Base-by-base conservation (phyloP, 2,113 vertebrate species). In the Carassius carassius region DNA sequence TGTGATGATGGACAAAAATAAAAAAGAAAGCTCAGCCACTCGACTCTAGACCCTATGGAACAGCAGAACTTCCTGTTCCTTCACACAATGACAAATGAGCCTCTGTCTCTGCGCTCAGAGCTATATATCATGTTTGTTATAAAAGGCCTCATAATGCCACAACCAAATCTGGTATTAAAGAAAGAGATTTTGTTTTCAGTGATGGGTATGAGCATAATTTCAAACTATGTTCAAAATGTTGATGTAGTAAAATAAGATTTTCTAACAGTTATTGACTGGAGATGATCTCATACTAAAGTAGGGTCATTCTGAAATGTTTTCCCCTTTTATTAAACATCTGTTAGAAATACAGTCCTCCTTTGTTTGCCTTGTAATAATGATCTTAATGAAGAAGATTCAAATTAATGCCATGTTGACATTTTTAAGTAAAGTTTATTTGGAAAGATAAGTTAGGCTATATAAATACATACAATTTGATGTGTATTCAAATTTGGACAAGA, bases 121-220 rank as follows among this genome's bases (percentile, higher is more conserved):
- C 47, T 29, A 51, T 75, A 51, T 8, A 75, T 75, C 73, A 75
- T 29, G n/a, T 8, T 29, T 75, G 73, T 0, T 49, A 21, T 75
- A 75, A 23, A 49, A 75, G 73, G 13, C 73, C 73, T 51, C 73
- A 75, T 75, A 75, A 75, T 17, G 44, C 73, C 73, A 75, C 73
- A 75, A 7, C 63, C 63, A 32, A 32, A 67, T 16, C 6, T 67
- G 25, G 41, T 23, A 23, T 74, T 47, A 74, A n/a, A 74, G 41
- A 47, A 74, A 23, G 13, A 47, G 37, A 13, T 44, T 44, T 41
- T 74, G 70, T 49, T 74, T 73, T 7, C 32, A 32, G 14, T 70
- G 29, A 35, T 35, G 29, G 5, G 1, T 17, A 7, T 70, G 67
- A 32, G 8, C 2, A 19, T 35, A 37, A 67, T 67, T 5, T 70